phyloP scores from a whole-genome alignment of 2,113 vertebrate genomes.

The Paramisgurnus dabryanus region DNA sequence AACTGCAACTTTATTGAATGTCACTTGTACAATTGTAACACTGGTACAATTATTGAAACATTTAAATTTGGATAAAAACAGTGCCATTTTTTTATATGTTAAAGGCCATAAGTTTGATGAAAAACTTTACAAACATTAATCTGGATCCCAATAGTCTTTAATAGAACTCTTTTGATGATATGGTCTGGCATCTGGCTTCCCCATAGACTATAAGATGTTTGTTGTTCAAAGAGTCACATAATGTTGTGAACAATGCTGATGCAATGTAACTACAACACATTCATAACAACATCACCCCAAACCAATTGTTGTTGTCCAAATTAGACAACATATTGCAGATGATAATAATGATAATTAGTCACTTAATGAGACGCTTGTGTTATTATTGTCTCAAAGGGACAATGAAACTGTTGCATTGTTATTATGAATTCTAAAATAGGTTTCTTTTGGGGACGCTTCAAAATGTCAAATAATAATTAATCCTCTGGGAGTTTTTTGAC shows the following conservation, averaged over 20 bases:
- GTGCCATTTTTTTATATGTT: too few relatives aligned
- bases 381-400: neutral
- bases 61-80: too few relatives aligned
- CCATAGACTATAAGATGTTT: neutral
- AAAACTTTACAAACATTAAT: neutral
- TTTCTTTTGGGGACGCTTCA: constrained; percentile 38
- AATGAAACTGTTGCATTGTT: constrained; percentile 15
- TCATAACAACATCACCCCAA: constrained; percentile 2
- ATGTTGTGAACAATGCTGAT: constrained; percentile 13
- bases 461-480: constrained; percentile 57
- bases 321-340: neutral
- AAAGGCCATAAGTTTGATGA: neutral
- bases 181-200: constrained; percentile 6
- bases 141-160: neutral
- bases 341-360: neutral
- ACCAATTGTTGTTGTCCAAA: constrained; percentile 4
- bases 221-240: neutral
- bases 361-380: constrained; percentile 10
- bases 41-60: too few relatives aligned
- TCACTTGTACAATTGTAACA: too few relatives aligned
- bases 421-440: constrained; percentile 49
- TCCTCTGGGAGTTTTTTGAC: constrained; percentile 37
- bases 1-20: too few relatives aligned
- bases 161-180: neutral
- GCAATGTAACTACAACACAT: neutral